These are phyloP conservation scores for Drosophila bifasciata DNA, from an alignment of 1,140 invertebrate species.

Conservation along the genomic window DNA sequence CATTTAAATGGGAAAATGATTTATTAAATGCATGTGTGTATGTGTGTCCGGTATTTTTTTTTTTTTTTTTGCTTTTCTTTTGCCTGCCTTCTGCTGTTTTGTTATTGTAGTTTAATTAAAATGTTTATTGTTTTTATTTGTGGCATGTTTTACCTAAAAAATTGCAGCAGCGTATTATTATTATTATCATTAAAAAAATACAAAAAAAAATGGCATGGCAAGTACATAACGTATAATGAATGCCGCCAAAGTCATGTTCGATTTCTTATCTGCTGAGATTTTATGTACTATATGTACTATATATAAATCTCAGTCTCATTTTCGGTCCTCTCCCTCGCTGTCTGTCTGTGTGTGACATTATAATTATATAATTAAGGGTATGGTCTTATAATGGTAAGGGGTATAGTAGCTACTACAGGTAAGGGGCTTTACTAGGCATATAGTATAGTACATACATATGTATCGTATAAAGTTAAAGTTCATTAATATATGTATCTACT, in stretches of 20 bases:
- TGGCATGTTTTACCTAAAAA: conserved; percentile 40
- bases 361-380: too few relatives aligned
- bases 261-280: conserved; percentile 35
- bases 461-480: too few relatives aligned
- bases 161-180: conserved; percentile 41
- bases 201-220: background rate
- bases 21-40: conserved; percentile 49
- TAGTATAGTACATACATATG: too few relatives aligned
- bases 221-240: conserved; percentile 20
- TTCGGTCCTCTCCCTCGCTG: too few relatives aligned
- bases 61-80: conserved; percentile 4
- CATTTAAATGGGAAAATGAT: conserved; percentile 61
- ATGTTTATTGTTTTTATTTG: conserved; percentile 70
- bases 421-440: too few relatives aligned
- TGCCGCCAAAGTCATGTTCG: conserved; percentile 34
- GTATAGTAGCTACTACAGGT: too few relatives aligned
- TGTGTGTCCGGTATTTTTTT: conserved; percentile 6
- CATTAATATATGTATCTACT: too few relatives aligned
- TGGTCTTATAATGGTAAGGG: too few relatives aligned
- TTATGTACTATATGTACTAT: too few relatives aligned
- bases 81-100: conserved; percentile 31
- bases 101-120: conserved; percentile 74
- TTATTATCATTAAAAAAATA: conserved; percentile 1
- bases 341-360: too few relatives aligned
- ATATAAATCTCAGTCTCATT: too few relatives aligned